phyloP scores from a whole-genome alignment of 2,113 vertebrate genomes.

The Cairina moschata region DNA sequence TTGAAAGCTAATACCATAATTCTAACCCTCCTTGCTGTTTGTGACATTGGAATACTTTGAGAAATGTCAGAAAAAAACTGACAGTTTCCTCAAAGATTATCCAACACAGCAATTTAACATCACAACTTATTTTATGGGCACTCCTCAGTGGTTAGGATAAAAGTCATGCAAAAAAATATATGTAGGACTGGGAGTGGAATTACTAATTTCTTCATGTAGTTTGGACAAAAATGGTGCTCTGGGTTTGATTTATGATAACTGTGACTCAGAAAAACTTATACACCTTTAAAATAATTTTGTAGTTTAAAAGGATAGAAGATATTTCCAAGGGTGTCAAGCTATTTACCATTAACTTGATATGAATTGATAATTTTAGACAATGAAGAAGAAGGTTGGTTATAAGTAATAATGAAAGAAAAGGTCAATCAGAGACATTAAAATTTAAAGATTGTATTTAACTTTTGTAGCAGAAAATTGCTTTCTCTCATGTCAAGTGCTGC shows the following conservation, averaged over 20 bases:
- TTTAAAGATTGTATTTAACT: background rate
- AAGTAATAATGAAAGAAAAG: constrained; percentile 3
- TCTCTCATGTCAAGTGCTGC: background rate
- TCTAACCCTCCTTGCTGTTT: constrained; percentile 11
- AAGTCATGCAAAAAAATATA: background rate
- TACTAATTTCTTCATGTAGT: background rate
- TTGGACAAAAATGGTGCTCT: background rate
- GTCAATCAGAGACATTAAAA: constrained; percentile 17
- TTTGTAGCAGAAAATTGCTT: constrained; percentile 20
- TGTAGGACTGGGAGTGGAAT: background rate
- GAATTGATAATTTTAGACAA: background rate
- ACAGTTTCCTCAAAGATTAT: constrained; percentile 21
- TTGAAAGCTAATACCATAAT: constrained; percentile 43
- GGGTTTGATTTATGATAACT: background rate
- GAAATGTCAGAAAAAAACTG: constrained; percentile 27
- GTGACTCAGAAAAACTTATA: constrained; percentile 1
- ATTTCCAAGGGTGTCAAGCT: background rate
- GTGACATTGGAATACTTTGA: constrained; percentile 17
- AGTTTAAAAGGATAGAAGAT: background rate
- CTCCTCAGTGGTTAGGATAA: background rate
- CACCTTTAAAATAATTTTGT: background rate
- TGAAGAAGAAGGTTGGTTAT: background rate
- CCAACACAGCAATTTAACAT: background rate
- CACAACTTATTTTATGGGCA: background rate
- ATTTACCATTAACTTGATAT: background rate